These are phyloP conservation scores for Emydoidea blandingii DNA, from an alignment of 2,797 vertebrate species.

Conservation along the genomic window DNA sequence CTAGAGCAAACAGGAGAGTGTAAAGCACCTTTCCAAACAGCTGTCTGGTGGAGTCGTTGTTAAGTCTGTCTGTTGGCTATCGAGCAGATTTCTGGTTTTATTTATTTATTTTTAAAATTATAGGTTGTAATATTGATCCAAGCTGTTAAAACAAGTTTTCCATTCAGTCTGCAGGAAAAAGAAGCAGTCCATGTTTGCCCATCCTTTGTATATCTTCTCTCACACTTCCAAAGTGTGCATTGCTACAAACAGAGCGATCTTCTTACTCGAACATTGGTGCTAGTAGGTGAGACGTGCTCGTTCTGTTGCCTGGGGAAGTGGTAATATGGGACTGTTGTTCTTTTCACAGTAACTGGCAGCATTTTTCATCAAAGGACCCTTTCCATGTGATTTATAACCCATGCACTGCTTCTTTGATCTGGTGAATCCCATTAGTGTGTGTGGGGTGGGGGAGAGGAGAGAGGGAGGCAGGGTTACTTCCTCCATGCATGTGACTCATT, in stretches of 20 bases:
- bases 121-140: conserved; percentile 47
- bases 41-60: conserved; percentile 60
- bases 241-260: not conserved
- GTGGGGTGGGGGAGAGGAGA: not conserved
- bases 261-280: not conserved
- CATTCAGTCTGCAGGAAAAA: conserved; percentile 28
- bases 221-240: not conserved
- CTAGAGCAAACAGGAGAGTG: conserved; percentile 36
- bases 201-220: not conserved
- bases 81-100: conserved; percentile 64
- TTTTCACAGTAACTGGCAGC: not conserved
- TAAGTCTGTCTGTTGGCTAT: conserved; percentile 55
- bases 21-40: conserved; percentile 61
- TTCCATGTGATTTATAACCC: not conserved
- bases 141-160: conserved; percentile 68
- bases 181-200: not conserved
- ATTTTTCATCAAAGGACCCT: not conserved
- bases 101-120: conserved; percentile 67
- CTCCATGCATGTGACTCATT: not conserved
- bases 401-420: not conserved
- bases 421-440: not conserved
- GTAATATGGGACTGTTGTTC: fast-evolving
- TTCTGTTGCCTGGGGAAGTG: not conserved
- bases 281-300: not conserved
- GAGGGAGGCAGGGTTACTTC: not conserved